These are phyloP conservation scores for Oophaga sylvatica DNA, from an alignment of 2,797 vertebrate species.

Conservation along the genomic window DNA sequence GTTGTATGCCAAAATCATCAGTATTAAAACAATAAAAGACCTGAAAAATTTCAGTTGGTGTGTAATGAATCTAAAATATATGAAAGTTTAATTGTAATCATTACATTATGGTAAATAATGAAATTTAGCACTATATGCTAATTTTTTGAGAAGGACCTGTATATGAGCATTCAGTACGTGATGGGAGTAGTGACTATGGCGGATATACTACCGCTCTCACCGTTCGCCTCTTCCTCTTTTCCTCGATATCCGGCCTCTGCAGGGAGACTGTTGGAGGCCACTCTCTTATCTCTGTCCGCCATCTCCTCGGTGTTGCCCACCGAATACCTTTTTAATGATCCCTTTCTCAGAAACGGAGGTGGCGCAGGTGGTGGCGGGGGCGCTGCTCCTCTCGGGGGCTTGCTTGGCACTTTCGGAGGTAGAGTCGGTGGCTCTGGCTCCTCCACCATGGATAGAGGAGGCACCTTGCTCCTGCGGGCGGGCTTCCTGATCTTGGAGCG, in stretches of 20 bases:
- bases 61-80: too few relatives aligned
- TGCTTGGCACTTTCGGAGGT: slow-evolving; percentile 50
- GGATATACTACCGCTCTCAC: neutral
- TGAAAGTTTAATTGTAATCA: neutral
- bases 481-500: slow-evolving; percentile 39
- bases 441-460: neutral
- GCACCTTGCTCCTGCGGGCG: slow-evolving; percentile 38
- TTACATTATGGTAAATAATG: too few relatives aligned
- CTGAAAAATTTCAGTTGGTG: too few relatives aligned
- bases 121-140: too few relatives aligned
- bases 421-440: neutral
- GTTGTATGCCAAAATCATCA: too few relatives aligned
- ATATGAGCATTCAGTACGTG: neutral
- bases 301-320: slow-evolving; percentile 10
- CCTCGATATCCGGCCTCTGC: neutral
- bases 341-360: slow-evolving; percentile 46
- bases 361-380: slow-evolving; percentile 41
- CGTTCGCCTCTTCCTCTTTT: neutral
- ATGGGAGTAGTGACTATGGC: neutral
- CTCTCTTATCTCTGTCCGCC: slow-evolving; percentile 14
- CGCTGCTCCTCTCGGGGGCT: slow-evolving; percentile 48
- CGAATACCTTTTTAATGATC: slow-evolving; percentile 51
- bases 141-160: too few relatives aligned
- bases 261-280: neutral
- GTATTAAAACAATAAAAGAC: too few relatives aligned